Percentiles rank a stretch among this genome's conserved stretches.
These are phyloP conservation scores for Homarus americanus DNA, from an alignment of 1,140 invertebrate species.

Conservation along the genomic window DNA sequence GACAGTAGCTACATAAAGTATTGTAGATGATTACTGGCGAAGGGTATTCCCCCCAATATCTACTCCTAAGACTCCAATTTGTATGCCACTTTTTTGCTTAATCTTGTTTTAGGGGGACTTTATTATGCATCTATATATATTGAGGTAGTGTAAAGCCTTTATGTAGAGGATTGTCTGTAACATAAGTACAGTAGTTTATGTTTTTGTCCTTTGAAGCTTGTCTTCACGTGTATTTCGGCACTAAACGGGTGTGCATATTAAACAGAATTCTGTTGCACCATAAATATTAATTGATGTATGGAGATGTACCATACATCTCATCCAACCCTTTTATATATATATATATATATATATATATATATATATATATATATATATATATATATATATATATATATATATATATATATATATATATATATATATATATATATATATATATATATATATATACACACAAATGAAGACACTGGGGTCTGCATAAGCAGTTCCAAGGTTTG, in stretches of 20 bases:
- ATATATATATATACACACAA: slow-evolving; percentile 9
- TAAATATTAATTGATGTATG: background rate
- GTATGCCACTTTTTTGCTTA: background rate
- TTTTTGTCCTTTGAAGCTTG: background rate
- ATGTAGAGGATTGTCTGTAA: background rate
- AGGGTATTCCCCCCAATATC: background rate
- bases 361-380: slow-evolving; percentile 24
- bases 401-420: slow-evolving; percentile 29
- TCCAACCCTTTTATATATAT: background rate
- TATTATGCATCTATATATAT: background rate
- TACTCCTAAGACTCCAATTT: background rate
- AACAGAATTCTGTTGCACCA: background rate
- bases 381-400: slow-evolving; percentile 30
- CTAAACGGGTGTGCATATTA: background rate
- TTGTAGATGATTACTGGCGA: background rate
- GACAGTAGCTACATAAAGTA: background rate
- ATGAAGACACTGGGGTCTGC: background rate
- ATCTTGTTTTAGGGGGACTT: background rate
- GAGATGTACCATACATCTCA: background rate
- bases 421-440: slow-evolving; percentile 11
- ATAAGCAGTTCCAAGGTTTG: background rate
- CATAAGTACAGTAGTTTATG: background rate
- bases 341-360: slow-evolving; percentile 33
- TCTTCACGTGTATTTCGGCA: background rate
- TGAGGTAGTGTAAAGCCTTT: background rate